Evolutionary conservation across 1,140 invertebrate species (phyloP), one percentile per base, ranked within the genome.

Genomic region (Drosophila jambulina): DNA sequence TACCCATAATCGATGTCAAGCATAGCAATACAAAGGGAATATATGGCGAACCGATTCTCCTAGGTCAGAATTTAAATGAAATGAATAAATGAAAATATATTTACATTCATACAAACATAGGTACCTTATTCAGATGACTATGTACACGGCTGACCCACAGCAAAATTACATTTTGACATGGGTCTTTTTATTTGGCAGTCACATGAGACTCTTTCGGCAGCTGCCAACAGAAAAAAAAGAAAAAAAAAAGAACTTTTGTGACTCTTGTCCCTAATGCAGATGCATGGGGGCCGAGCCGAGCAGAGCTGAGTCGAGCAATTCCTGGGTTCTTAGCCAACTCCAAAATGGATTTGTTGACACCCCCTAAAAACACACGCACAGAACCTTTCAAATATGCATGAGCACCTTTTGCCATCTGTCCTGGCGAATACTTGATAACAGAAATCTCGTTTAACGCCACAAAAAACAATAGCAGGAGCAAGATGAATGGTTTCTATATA

Each of bases 151-250:
- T 82, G 70, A 68, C 62, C 75, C 59, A 38, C 38, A 67, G 76
- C 58, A 45, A 59, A 62, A 88, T 88, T 80, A 83, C 75, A 88
- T 78, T 88, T 83, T 87, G 83, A 87, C 78, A 83, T 88, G 84
- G 83, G 83, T 87, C 77, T 65, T 69, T 74, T 87, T 78, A 58
- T 77, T 62, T 70, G 70, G 54, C 74, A 62, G 79, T 51, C 80
- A 82, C 74, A 82, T 63, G 74, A 74, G 74, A 81, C 65, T 65
- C 78, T 63, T 58, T 54, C 46, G 48, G 25, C 61, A 75, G 42
- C 38, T 74, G 69, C 34, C 10, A n/a, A 46, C 40, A 21, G 54
- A 8, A 32, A 8, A 9, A 34, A 32, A 46, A 8, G 29, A 12
- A 9, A 13, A 54, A 51, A 10, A 32, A 23, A 8, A 42, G 53